Base-by-base conservation (phyloP, 2,113 vertebrate genomes). In the Microtus oregoni region DNA sequence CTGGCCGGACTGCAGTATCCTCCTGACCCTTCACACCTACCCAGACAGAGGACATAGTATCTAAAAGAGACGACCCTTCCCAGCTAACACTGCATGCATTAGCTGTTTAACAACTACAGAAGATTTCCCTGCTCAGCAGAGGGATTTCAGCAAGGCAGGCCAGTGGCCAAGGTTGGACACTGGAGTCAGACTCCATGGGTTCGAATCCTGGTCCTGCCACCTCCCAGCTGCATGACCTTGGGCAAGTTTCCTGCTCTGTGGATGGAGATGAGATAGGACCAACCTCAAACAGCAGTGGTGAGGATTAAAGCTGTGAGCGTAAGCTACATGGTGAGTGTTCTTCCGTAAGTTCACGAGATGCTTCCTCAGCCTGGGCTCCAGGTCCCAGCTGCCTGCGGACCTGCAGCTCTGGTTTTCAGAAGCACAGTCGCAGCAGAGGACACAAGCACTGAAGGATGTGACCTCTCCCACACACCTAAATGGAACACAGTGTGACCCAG, bases 241-340 rank as follows among this genome's bases (percentile, higher is more conserved):
- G 68, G 20, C 88, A 94, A 93, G 20, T 38, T 44, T 92, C 63
- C 92, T 94, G 24, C 73, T 90, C 44, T 67, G n/a, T 32, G 50
- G 58, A 13, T n/a, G 24, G 19, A 35, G 28, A 90, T 75, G 15
- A 58, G 8, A 32, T 7, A 85, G 83, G 38, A 82, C 35, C 13
- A 28, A 15, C 8, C 44, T 92, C 78, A 19, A 1, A n/a, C 32
- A 70, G 20, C 0, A 26, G 11, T 2, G 32, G 61, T 78, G 10
- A 92, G 28, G 28, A 92, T 22, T 44, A 55, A 72, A 41, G 35
- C 3, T 72, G 7, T 38, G n/a, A 77, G 44, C 14, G 8, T 13
- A 1, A 7, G 26, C 26, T 44, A 76, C 0, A 2, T 44, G 24
- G 4, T 44, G 41, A 61, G 35, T 22, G 5, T 15, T 19, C 9